Evolutionary conservation across 1,140 invertebrate species (phyloP).

Genomic region (Mylabris phalerata): DNA sequence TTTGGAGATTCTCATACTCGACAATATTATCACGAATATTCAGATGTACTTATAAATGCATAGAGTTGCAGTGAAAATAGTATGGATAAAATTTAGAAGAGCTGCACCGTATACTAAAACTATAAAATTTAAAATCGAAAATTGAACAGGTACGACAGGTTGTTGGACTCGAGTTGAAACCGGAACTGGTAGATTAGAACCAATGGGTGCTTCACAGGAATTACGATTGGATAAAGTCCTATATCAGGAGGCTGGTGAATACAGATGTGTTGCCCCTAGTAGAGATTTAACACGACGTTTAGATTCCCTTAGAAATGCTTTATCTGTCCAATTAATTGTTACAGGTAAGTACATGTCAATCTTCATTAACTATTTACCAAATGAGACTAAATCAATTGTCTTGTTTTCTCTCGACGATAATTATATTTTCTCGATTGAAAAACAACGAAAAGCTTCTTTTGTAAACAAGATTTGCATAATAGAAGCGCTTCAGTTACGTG

Average conservation of each 20-base stretch:
- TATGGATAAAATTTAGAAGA: not conserved
- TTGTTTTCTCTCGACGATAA: no score
- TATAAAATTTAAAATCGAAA: not conserved
- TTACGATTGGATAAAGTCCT: slow-evolving; percentile 60
- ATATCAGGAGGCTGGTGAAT: slow-evolving; percentile 70
- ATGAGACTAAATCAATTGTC: no score
- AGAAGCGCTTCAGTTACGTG: no score
- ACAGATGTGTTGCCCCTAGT: slow-evolving; percentile 61
- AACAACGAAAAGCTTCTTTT: no score
- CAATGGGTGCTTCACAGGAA: slow-evolving; percentile 53
- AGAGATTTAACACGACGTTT: slow-evolving; percentile 47
- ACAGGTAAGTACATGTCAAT: slow-evolving; percentile 41
- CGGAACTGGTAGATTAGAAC: slow-evolving; percentile 53
- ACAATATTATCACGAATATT: not conserved
- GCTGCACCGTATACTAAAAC: not conserved
- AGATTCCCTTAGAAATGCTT: slow-evolving; percentile 42
- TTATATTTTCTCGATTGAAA: no score
- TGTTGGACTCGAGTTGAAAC: slow-evolving; percentile 51
- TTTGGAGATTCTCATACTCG: no score
- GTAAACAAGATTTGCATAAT: no score
- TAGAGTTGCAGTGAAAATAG: not conserved
- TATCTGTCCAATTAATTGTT: slow-evolving; percentile 44
- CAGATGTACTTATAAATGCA: not conserved
- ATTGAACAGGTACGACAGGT: slow-evolving; percentile 44
- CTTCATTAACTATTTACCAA: slow-evolving; percentile 4